Percentiles rank a stretch among this genome's conserved stretches.
phyloP scores from a whole-genome alignment of 1,140 invertebrate species.

The Philopotamus ludificatus region DNA sequence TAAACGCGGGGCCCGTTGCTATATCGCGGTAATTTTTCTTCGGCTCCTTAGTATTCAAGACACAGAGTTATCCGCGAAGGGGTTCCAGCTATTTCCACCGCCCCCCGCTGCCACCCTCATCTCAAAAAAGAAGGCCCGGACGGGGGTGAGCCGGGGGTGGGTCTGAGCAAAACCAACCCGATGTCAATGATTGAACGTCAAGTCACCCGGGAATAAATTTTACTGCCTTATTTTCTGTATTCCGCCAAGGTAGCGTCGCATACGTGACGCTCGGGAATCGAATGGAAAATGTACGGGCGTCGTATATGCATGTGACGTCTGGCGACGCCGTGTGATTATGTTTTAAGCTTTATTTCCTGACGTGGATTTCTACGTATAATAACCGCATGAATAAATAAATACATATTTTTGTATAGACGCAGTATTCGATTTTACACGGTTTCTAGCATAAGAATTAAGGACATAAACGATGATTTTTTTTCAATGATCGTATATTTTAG shows the following conservation, averaged over 20 bases:
- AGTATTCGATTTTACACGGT: no score
- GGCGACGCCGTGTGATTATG: slow-evolving; percentile 35
- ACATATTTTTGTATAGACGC: no score
- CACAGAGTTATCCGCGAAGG: slow-evolving; percentile 38
- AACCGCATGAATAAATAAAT: no score
- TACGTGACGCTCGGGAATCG: slow-evolving; percentile 40
- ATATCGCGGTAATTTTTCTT: slow-evolving; percentile 51
- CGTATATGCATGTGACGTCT: slow-evolving; percentile 38
- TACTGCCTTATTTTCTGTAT: slow-evolving; percentile 44
- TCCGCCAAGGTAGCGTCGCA: slow-evolving; percentile 38
- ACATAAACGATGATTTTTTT: no score
- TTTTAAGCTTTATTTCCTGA: slow-evolving; percentile 32
- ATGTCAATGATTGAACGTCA: slow-evolving; percentile 56
- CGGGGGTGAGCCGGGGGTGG: slow-evolving; percentile 23
- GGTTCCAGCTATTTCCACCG: slow-evolving; percentile 32
- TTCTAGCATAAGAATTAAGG: no score
- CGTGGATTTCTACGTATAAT: slow-evolving; percentile 12
- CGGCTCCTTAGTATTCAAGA: slow-evolving; percentile 50
- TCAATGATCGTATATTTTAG: no score
- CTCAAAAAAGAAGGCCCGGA: slow-evolving; percentile 14
- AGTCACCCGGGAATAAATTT: slow-evolving; percentile 56
- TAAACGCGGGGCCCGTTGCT: slow-evolving; percentile 28
- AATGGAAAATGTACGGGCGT: slow-evolving; percentile 27
- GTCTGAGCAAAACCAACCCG: slow-evolving; percentile 49
- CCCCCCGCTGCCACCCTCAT: slow-evolving; percentile 37